Percentiles rank a stretch among this genome's conserved stretches.
These are phyloP conservation scores for Lathronympha strigana DNA, from an alignment of 2,888 invertebrate genomes.

Conservation along the genomic window DNA sequence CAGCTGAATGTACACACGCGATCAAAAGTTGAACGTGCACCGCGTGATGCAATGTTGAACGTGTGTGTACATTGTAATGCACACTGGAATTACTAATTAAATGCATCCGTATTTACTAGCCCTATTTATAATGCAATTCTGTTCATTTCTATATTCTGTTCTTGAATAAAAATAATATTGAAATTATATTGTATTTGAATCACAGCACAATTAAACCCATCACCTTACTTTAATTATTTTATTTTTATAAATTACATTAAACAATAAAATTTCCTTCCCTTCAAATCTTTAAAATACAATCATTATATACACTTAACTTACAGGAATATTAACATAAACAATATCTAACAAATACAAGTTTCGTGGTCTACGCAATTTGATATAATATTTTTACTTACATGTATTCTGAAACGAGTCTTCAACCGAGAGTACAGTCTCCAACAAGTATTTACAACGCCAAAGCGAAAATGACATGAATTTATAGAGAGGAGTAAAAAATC, in stretches of 20 bases:
- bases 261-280: conserved; percentile 63
- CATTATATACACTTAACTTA: conserved; percentile 71
- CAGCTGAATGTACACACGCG: no score
- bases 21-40: no score
- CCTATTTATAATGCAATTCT: background rate
- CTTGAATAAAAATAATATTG: conserved; percentile 16
- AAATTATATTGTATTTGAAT: conserved; percentile 5
- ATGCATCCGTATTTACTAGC: no score
- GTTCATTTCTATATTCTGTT: conserved; percentile 11
- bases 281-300: conserved; percentile 59
- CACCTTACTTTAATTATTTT: conserved; percentile 51
- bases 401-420: background rate
- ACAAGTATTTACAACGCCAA: no score
- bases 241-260: conserved; percentile 73
- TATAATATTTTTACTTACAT: conserved; percentile 34
- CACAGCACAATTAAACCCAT: background rate
- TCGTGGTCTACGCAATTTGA: conserved; percentile 32
- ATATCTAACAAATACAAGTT: conserved; percentile 46
- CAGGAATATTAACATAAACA: conserved; percentile 67
- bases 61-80: no score
- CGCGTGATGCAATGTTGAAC: no score
- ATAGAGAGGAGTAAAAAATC: background rate
- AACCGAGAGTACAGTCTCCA: no score
- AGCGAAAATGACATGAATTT: background rate
- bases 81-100: no score